Conservation (phyloP, 2,797 vertebrate genomes). For the Pseudomugil tenellus region DNA sequence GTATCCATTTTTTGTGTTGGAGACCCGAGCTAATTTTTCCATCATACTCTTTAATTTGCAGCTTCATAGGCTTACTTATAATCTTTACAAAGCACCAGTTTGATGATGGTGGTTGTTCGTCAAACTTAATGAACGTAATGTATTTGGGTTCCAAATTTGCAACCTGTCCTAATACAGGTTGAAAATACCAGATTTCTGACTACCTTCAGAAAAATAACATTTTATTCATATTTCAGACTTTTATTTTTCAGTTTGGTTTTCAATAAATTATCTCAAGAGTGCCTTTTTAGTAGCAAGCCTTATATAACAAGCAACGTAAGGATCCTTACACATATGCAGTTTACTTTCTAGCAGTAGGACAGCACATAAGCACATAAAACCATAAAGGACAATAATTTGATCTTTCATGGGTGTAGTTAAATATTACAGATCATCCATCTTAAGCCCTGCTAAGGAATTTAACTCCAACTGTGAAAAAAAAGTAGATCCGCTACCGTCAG, state of each 20-base stretch:
- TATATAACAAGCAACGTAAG: constrained; percentile 21
- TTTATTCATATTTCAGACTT: constrained; percentile 15
- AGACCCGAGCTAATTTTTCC: constrained; percentile 66
- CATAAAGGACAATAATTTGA: constrained; percentile 41
- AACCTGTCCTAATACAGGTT: constrained; percentile 10
- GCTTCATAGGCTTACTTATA: constrained; percentile 16
- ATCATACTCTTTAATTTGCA: constrained; percentile 48
- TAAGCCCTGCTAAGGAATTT: constrained; percentile 27
- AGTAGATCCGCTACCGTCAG: constrained; percentile 4
- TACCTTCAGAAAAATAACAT: constrained; percentile 3
- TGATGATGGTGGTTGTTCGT: constrained; percentile 1
- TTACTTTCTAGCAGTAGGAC: constrained; percentile 21
- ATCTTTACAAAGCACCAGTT: not conserved
- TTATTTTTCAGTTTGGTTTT: constrained; percentile 24
- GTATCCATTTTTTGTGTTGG: constrained; percentile 71
- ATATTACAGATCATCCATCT: constrained; percentile 32
- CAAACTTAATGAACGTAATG: not conserved
- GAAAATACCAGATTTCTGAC: not conserved
- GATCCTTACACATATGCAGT: constrained; percentile 9
- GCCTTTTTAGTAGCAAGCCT: constrained; percentile 8
- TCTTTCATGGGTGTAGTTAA: constrained; percentile 34
- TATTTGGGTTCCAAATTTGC: not conserved
- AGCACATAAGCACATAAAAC: too few species aligned
- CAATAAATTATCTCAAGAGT: constrained; percentile 14
- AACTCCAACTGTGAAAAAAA: constrained; percentile 12